Conservation (phyloP, 2,113 vertebrate species). For the Mesoclemmys tuberculata region DNA sequence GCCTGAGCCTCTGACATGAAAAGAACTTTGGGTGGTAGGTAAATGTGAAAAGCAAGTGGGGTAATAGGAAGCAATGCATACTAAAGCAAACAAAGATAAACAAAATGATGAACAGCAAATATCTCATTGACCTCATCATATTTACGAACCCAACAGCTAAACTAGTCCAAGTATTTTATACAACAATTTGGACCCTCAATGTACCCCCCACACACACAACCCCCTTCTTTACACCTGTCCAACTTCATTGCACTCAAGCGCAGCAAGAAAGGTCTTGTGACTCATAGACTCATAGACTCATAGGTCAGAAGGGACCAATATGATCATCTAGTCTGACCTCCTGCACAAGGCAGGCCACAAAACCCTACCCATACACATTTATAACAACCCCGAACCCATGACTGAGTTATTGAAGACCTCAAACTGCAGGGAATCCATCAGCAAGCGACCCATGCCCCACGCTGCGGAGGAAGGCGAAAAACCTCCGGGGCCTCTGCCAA, state of each 20-base stretch:
- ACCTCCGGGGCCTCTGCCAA: too few relatives aligned
- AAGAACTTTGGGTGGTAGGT: neutral
- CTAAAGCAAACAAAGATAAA: slow-evolving; percentile 43
- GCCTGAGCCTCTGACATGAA: neutral
- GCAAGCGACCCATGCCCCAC: too few relatives aligned
- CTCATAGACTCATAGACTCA: too few relatives aligned
- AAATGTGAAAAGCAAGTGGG: slow-evolving; percentile 10
- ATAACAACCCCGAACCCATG: too few relatives aligned
- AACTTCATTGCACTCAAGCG: neutral
- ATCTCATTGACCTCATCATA: neutral
- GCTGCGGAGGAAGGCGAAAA: too few relatives aligned
- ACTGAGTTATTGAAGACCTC: too few relatives aligned
- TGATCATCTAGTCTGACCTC: too few relatives aligned
- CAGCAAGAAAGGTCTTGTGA: neutral
- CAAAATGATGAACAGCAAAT: neutral
- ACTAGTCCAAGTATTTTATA: neutral
- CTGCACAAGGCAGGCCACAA: too few relatives aligned
- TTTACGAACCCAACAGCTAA: neutral
- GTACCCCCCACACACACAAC: neutral
- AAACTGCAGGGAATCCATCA: too few relatives aligned
- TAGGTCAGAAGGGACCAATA: too few relatives aligned
- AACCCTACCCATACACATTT: too few relatives aligned
- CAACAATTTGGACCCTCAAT: neutral
- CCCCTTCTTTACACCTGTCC: neutral
- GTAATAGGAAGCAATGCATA: neutral